Conservation (phyloP, 1,140 invertebrate genomes). For the Wasmannia auropunctata region DNA sequence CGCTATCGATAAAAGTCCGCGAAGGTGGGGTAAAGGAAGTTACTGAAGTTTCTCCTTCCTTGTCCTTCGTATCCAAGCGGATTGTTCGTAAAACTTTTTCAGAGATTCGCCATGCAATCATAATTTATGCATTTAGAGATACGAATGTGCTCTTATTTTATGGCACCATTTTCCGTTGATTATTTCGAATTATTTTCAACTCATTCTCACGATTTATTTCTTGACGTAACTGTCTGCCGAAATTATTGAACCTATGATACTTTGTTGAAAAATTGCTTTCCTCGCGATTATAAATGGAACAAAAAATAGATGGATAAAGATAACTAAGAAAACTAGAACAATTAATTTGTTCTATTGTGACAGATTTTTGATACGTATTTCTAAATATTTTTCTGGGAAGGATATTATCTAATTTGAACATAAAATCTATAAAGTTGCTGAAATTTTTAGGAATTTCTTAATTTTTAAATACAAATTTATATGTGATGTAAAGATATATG, state of each 20-base stretch:
- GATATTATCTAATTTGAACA: neutral
- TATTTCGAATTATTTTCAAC: neutral
- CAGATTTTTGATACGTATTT: neutral
- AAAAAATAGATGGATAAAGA: neutral
- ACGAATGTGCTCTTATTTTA: constrained; percentile 11
- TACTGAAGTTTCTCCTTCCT: constrained; percentile 64
- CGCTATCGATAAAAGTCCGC: constrained; percentile 80
- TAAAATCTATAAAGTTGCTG: neutral
- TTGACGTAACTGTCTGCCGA: neutral
- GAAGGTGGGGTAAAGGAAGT: constrained; percentile 58
- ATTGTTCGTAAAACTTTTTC: constrained; percentile 61
- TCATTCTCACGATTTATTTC: neutral
- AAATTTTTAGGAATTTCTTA: neutral
- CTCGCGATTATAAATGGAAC: neutral
- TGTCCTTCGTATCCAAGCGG: constrained; percentile 32
- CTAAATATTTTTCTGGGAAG: neutral
- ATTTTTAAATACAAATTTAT: neutral
- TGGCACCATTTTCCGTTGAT: neutral
- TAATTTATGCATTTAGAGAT: constrained; percentile 81
- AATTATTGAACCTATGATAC: neutral
- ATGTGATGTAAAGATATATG: neutral
- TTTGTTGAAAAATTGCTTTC: neutral
- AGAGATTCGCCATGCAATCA: constrained; percentile 77
- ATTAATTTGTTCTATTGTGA: neutral
- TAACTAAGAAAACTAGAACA: neutral